phyloP scores from a whole-genome alignment of 1,140 invertebrate species.

The Ptiloglossa arizonensis region DNA sequence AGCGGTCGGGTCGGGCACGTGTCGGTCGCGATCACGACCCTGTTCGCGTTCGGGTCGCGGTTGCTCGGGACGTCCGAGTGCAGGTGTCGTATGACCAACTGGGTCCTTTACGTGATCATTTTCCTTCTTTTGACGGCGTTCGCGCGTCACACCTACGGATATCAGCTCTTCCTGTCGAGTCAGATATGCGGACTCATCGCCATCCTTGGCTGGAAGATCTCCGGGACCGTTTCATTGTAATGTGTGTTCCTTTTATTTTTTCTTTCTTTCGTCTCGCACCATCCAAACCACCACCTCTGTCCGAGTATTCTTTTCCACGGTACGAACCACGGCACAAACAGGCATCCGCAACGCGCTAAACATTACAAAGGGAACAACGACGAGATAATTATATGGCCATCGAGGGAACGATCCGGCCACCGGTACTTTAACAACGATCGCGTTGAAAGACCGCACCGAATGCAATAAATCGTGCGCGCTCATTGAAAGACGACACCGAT shows the following conservation, averaged over 20 bases:
- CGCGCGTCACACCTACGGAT: conserved; percentile 64
- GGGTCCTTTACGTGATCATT: conserved; percentile 31
- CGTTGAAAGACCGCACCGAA: conserved; percentile 30
- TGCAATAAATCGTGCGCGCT: conserved; percentile 27
- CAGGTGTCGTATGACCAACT: background rate
- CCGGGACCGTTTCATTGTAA: conserved; percentile 35
- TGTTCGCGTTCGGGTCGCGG: background rate
- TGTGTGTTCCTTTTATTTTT: background rate
- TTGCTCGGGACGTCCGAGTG: background rate
- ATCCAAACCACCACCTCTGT: too few species aligned
- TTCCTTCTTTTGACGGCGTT: conserved; percentile 59
- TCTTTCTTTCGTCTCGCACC: too few species aligned
- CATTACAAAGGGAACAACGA: background rate
- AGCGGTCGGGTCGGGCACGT: background rate
- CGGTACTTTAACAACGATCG: conserved; percentile 31
- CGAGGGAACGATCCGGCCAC: too few species aligned
- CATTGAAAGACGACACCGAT: conserved; percentile 36
- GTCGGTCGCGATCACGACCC: background rate
- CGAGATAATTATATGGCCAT: conserved; percentile 1
- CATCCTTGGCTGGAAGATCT: conserved; percentile 59
- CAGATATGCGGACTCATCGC: conserved; percentile 76
- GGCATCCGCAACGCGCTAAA: conserved; percentile 5
- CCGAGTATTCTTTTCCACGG: background rate
- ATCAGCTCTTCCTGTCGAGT: conserved; percentile 69
- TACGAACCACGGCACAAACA: background rate